These are phyloP conservation scores for Poeciliopsis turneri DNA, from an alignment of 2,797 vertebrate species.

Conservation along the genomic window DNA sequence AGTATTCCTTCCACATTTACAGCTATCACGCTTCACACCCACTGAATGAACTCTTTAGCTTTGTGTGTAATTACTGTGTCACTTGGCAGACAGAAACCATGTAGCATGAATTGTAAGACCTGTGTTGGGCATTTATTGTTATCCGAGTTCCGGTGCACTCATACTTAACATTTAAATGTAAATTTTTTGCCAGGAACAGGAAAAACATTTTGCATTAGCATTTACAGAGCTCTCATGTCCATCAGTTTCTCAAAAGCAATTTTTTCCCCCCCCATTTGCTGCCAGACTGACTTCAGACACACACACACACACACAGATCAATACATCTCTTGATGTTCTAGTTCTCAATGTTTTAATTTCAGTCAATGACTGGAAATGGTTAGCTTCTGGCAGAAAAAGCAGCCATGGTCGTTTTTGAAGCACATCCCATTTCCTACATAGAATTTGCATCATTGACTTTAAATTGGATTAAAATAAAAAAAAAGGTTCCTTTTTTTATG, in stretches of 20 bases:
- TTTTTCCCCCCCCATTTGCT: slow-evolving; percentile 16
- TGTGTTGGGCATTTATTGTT: slow-evolving; percentile 66
- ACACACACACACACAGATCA: slow-evolving; percentile 2
- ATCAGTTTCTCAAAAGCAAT: slow-evolving; percentile 41
- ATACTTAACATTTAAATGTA: slow-evolving; percentile 47
- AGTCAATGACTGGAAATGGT: slow-evolving; percentile 21
- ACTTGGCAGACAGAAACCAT: slow-evolving; percentile 70
- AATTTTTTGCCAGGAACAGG: slow-evolving; percentile 17
- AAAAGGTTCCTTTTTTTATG: too few relatives aligned
- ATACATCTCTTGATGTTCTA: slow-evolving; percentile 24
- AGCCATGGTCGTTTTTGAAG: slow-evolving; percentile 10
- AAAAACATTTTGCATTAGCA: slow-evolving; percentile 37
- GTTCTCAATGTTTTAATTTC: slow-evolving; percentile 4
- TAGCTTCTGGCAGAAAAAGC: background rate
- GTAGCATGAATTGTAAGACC: slow-evolving; percentile 60
- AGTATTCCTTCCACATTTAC: slow-evolving; percentile 76
- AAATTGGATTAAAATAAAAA: background rate
- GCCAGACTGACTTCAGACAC: slow-evolving; percentile 32
- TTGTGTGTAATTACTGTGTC: slow-evolving; percentile 81
- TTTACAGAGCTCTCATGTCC: slow-evolving; percentile 35
- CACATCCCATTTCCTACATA: background rate
- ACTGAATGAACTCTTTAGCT: slow-evolving; percentile 60
- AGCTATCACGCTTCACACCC: slow-evolving; percentile 66
- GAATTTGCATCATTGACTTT: background rate
- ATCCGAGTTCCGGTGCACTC: slow-evolving; percentile 11